phyloP scores from a whole-genome alignment of 2,888 invertebrate genomes.

The Entomobrya proxima region DNA sequence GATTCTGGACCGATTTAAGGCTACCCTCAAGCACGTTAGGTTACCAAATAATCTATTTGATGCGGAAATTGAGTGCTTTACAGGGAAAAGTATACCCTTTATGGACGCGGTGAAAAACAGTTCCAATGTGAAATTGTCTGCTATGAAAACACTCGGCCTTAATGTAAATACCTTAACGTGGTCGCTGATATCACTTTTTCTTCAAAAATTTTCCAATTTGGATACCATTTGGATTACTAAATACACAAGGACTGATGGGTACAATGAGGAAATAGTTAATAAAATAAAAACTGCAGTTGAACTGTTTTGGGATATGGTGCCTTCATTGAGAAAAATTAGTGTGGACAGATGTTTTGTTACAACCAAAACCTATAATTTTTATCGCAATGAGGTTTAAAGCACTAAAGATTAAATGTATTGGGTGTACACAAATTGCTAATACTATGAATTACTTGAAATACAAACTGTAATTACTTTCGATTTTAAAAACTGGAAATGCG shows the following conservation, averaged over 20 bases:
- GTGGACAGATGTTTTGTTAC: too few species aligned
- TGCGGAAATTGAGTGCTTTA: neutral
- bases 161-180: neutral
- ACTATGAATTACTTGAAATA: too few species aligned
- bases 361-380: too few species aligned
- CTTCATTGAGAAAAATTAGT: neutral
- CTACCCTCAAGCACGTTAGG: neutral
- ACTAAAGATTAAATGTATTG: too few species aligned
- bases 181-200: neutral
- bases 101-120: neutral
- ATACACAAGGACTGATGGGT: neutral
- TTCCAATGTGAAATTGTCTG: neutral
- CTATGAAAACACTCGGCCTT: neutral
- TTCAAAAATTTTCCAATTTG: neutral
- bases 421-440: too few species aligned
- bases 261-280: neutral
- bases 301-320: neutral
- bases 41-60: neutral
- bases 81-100: too few species aligned
- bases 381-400: too few species aligned
- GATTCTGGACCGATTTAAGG: neutral
- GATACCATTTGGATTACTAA: neutral
- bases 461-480: too few species aligned
- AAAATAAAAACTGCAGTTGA: neutral
- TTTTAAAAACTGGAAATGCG: too few species aligned